Base-by-base conservation (phyloP, 2,888 invertebrate genomes). In the Philereme transversata region DNA sequence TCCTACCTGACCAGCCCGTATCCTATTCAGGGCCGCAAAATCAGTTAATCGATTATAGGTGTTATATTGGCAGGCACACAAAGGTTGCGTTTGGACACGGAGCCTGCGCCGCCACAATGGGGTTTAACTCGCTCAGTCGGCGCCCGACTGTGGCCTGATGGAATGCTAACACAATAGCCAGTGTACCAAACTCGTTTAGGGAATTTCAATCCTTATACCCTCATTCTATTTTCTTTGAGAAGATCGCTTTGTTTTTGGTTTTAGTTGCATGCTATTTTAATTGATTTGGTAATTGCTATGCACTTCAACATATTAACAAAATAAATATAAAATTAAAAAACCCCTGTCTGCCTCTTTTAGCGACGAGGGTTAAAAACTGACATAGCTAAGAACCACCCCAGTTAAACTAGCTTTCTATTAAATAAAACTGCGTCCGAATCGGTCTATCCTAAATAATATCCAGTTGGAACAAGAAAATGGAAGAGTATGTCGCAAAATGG, bases 11-110 rank as follows among this genome's bases (percentile, higher is more conserved):
- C 45, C 43, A 43, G 48, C 41, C 56, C 54, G 41, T 51, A 61
- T 45, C 71, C 73, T 72, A 77, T 73, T 74, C 71, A 60, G 71
- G 60, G 57, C 62, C 68, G 67, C 74, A 72, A 77, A 82, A 77
- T 80, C 76, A 74, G 76, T 80, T 80, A 82, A 85, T 85, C 81
- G 80, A 83, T 83, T 84, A 75, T 79, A 82, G 82, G 84, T 85
- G 86, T 85, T 76, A 79, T 76, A 79, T 81, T 79, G 78, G 78
- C 75, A 73, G 72, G 68, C 71, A 73, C 71, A 82, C 77, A 83
- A 81, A 78, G 74, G 75, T 72, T 75, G 67, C 59, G 73, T 76
- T 77, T 76, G 74, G 84, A 75, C 74, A 83, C 82, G 85, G 77
- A 78, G 70, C 71, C 72, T 79, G 82, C 77, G 64, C 71, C 60